Conservation (phyloP, 2,888 invertebrate species). For the Geotrupes spiniger region DNA sequence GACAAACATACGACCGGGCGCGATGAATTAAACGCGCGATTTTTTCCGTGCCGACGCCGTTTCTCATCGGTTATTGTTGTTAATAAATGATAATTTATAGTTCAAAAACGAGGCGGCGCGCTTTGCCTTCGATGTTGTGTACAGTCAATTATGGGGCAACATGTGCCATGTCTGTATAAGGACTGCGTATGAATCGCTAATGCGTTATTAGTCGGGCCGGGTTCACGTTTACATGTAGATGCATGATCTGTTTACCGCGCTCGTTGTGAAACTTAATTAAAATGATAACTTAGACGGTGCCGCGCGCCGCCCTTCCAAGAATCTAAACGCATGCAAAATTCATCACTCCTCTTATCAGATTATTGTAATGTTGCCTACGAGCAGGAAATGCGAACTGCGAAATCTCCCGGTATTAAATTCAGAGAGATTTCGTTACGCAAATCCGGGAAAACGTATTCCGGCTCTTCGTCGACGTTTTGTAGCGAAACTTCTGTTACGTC, state of each 20-base stretch:
- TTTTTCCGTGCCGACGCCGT: background rate
- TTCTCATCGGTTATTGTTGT: slow-evolving; percentile 10
- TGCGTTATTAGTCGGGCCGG: slow-evolving; percentile 13
- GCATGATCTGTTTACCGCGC: slow-evolving; percentile 25
- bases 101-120: slow-evolving; percentile 5
- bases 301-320: slow-evolving; percentile 18
- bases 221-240: slow-evolving; percentile 24
- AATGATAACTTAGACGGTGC: slow-evolving; percentile 24
- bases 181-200: slow-evolving; percentile 15
- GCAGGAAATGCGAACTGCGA: too few relatives aligned
- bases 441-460: too few relatives aligned
- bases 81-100: slow-evolving; percentile 8
- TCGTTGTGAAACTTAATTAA: slow-evolving; percentile 26
- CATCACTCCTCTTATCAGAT: too few relatives aligned
- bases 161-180: slow-evolving; percentile 14
- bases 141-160: slow-evolving; percentile 15
- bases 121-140: background rate
- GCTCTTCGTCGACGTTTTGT: too few relatives aligned
- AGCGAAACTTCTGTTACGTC: too few relatives aligned
- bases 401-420: too few relatives aligned
- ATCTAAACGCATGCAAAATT: slow-evolving; percentile 8
- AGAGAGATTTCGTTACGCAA: too few relatives aligned
- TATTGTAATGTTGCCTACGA: too few relatives aligned
- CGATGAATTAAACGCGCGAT: too few relatives aligned
- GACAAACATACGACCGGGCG: too few relatives aligned